Evolutionary conservation across 1,140 invertebrate genomes (phyloP), one percentile per base, ranked within the genome.

Genomic region (Pteromalus puparum): DNA sequence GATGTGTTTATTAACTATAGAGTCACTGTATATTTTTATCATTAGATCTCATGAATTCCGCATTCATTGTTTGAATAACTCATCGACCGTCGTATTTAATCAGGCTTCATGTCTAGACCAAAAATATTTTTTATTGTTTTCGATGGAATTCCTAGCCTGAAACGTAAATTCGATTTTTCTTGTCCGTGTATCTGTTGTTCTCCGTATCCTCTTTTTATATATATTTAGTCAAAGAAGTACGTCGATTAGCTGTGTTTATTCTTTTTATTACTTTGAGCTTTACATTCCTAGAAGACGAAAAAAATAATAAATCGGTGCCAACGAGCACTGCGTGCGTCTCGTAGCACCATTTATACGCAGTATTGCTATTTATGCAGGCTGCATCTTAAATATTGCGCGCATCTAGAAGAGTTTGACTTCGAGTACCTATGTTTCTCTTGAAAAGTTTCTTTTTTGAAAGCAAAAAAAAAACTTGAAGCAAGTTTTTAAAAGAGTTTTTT

Each of bases 271-370:
- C 65, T 85, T 78, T 82, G 34, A 85, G 12, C 78, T 46, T 79
- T 79, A 85, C 84, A 85, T 85, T 85, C 84, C 84, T 85, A 85
- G 34, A 67, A 81, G 34, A 76, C 18, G 81, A 79, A 81, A 13
- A 34, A 82, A 75, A 75, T 18, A 28, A 42, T 34, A 42, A 75
- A 6, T 26, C n/a, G 79, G 68, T 68, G 73, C 80, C 21, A 76
- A 70, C 65, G 61, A 85, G 73, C 9, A 38, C 12, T 21, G 34
- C 24, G 10, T 73, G 9, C 18, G 30, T 38, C 79, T 81, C 26
- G 84, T 85, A 85, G 18, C 30, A 46, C 61, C 68, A 70, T 73
- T 67, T 73, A 67, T 61, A 70, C 28, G 42, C 68, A 85, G 80
- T 81, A 81, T 82, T 78, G 80, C 84, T 82, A 4, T 38, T 80